Base-by-base conservation (phyloP, 2,113 vertebrate genomes). In the Pseudopodoces humilis region DNA sequence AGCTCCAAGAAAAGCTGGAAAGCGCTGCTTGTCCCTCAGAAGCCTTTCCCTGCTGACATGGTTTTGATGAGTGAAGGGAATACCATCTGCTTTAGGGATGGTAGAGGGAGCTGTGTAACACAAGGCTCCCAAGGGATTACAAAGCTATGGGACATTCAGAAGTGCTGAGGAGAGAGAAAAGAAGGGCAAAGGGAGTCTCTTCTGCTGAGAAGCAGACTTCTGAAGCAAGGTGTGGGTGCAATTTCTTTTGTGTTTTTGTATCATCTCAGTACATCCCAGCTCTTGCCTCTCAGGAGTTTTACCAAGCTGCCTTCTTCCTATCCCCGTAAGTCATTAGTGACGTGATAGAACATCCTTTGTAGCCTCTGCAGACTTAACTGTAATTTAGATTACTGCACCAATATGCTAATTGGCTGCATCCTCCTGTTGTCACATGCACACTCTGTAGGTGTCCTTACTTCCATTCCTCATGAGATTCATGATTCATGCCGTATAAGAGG, bases 31-130 rank as follows among this genome's bases (percentile, higher is more conserved):
- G 50, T 75, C 47, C 63, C 75, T 93, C 50, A 60, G 76, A 83
- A 96, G 47, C 76, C 39, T 65, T 83, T 96, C 69, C 93, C 92
- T 92, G 72, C 85, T 90, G 96, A 68, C 58, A 24, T 30, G 33
- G 64, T 77, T 94, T 90, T 92, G 93, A 88, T 88, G 85, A 62
- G 13, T 44, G 79, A 52, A 79, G 90, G 78, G 86, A 81, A 68
- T 83, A 68, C 55, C 23, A 3, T 64, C 71, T 81, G 68, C 90
- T 85, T 49, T 52, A 41, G 76, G 71, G 44, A 28, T 71, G 79
- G 79, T 24, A n/a, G 87, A 81, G 47, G 74, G 67, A 88, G 75
- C 55, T 50, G 31, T 47, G 75, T 63, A 86, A 50, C 59, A 59
- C 67, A 18, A 59, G 50, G 52, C 35, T 90, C 79, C 70, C 67